Evolutionary conservation across 2,797 vertebrate genomes (phyloP), one percentile per base, ranked within the genome.

Genomic region (Rallus crepitans): DNA sequence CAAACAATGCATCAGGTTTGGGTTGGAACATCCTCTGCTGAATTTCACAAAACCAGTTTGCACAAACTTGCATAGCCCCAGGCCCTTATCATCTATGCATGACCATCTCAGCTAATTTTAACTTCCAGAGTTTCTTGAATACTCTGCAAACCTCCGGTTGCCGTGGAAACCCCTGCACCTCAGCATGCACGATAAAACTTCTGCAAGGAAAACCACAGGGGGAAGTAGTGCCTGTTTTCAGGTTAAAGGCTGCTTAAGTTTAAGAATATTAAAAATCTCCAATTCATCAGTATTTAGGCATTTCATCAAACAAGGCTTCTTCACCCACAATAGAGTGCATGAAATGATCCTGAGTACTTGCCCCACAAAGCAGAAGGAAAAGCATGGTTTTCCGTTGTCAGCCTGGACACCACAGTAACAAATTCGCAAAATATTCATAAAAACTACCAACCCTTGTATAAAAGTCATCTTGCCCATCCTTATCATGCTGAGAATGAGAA

Each of bases 51-150:
- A 82, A 90, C 30, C 21, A 56, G 31, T 96, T 93, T 66, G 68
- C 30, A 56, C 47, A 88, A 11, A 35, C 76, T 78, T 42, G 7
- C 89, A 35, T 12, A 78, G 89, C 92, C 82, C 69, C 6, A 2
- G 47, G 93, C 25, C 89, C 85, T 96, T 45, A 92, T 93, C 77
- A 83, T 81, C 89, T 91, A 66, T 94, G 92, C 91, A 93, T 89
- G 95, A 69, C 79, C 82, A 65, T 63, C 57, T 35, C n/a, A 72
- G 92, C 92, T 95, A 95, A 95, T 96, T 96, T 96, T 96, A 92
- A 96, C 91, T 90, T 81, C 50, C 72, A 59, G 75, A 89, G 30
- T 90, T 95, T 90, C 82, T 88, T 85, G 69, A 92, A 78, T 77
- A 71, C 60, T 82, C 89, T 81, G 71, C 84, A 95, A 94, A 92